Base-by-base conservation (phyloP, 2,888 invertebrate species). In the Beris morrisii region DNA sequence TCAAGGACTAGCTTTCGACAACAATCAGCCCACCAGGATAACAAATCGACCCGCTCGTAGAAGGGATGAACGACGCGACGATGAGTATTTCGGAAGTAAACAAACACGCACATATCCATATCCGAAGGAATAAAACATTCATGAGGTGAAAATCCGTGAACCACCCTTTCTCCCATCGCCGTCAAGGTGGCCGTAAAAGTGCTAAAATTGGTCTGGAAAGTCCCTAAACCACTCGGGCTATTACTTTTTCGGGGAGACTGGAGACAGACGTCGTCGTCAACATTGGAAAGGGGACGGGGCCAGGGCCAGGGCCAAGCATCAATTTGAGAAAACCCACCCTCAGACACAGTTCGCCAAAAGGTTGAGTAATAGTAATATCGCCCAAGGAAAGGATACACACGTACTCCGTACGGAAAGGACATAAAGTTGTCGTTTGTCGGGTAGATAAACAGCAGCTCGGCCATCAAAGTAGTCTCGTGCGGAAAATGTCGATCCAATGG, bases 81-180 rank as follows among this genome's bases (percentile, higher is more conserved):
- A 22, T 4, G 12, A 48, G 15, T 48, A 22, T 38, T 38, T 38
- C 38, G 38, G 38, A 38, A 38, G 38, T 32, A 30, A 46, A 45
- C 52, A 30, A 46, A 45, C 55, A 54, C 54, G 64, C 64, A 54
- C 50, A 53, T 53, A 63, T 48, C 28, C 52, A 28, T 52, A n/a
- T 59, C 30, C 48, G 32, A 46, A 30, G 15, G 30, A 28, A 64
- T 64, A 28, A 64, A 64, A 54, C 44, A 64, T 64, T 64, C 64
- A 64, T 54, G 64, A 64, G 11, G 30, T 15, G 38, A 50, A 61
- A 28, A 13, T 22, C 58, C 45, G 44, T 44, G 45, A 28, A 30
- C 7, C 28, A 45, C 38, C 38, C 38, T 9, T 3, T 38, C 22
- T 22, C 2, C 22, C 15, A 3, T 6, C 13, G 13, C 4, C 43